phyloP scores from a whole-genome alignment of 2,888 invertebrate species.

The Rhamnusium bicolor region DNA sequence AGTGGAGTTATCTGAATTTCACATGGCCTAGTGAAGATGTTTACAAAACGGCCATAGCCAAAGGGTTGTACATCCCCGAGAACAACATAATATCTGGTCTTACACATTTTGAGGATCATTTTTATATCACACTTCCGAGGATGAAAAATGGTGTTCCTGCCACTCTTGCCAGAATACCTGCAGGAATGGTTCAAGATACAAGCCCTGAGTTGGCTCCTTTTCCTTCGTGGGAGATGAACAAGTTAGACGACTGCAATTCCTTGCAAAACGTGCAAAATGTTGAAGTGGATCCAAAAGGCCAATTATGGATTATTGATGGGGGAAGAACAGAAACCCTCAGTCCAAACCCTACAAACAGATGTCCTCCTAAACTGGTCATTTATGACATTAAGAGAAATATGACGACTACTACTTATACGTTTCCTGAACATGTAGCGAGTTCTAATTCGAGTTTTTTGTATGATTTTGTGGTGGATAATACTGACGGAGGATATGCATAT shows the following conservation, averaged over 20 bases:
- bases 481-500: constrained; percentile 79
- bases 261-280: constrained; percentile 84
- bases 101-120: constrained; percentile 78
- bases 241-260: constrained; percentile 78
- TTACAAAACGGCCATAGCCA: constrained; percentile 73
- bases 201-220: constrained; percentile 78
- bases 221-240: constrained; percentile 82
- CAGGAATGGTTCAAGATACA: constrained; percentile 71
- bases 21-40: constrained; percentile 77
- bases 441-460: constrained; percentile 77
- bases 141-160: constrained; percentile 82
- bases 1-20: constrained; percentile 82
- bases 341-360: constrained; percentile 72
- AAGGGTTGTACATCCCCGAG: constrained; percentile 77
- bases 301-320: constrained; percentile 81
- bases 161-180: constrained; percentile 77
- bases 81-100: constrained; percentile 81
- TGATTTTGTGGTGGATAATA: constrained; percentile 82
- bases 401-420: constrained; percentile 73
- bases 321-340: constrained; percentile 79
- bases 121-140: constrained; percentile 81
- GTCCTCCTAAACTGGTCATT: constrained; percentile 80
- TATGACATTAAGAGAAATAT: constrained; percentile 78
- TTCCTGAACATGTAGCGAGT: constrained; percentile 77
- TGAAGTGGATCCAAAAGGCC: constrained; percentile 79